Percentiles rank a stretch among this genome's conserved stretches.
Evolutionary conservation across 2,797 vertebrate species (phyloP).

Genomic region (Numenius phaeopus): DNA sequence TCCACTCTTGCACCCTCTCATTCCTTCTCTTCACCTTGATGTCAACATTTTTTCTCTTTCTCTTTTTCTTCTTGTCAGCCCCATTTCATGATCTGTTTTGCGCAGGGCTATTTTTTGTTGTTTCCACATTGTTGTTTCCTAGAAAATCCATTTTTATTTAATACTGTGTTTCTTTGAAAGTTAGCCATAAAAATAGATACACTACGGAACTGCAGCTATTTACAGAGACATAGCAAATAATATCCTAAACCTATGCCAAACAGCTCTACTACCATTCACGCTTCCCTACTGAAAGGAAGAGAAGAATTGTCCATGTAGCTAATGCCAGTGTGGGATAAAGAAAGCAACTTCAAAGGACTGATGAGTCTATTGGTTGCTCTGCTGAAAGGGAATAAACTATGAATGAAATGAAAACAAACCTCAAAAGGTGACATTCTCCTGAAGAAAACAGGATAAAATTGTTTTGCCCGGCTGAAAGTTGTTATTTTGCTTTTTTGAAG

Average conservation of each 20-base stretch:
- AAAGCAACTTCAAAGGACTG: not conserved
- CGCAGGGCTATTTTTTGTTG: not conserved
- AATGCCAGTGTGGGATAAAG: not conserved
- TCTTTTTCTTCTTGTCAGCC: not conserved
- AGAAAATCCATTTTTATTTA: conserved; percentile 25
- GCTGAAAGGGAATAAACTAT: conserved; percentile 10
- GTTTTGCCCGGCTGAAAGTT: not conserved
- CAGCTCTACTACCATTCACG: not conserved
- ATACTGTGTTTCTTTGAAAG: conserved; percentile 10
- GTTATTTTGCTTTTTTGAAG: not conserved
- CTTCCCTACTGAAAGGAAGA: not conserved
- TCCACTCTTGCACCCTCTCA: not conserved
- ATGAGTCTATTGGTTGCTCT: not conserved
- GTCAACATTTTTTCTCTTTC: not conserved
- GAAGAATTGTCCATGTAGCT: not conserved
- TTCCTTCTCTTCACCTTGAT: not conserved
- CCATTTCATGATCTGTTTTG: not conserved
- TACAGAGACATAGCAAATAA: not conserved
- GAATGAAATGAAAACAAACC: not conserved
- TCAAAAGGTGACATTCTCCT: not conserved
- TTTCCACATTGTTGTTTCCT: not conserved
- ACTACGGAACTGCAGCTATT: not conserved
- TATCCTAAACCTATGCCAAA: not conserved
- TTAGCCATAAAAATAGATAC: not conserved
- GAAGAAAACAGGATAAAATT: not conserved